Percentiles rank a stretch among this genome's conserved stretches.
Conservation (phyloP, 2,113 vertebrate genomes). For the Tamias sibiricus region DNA sequence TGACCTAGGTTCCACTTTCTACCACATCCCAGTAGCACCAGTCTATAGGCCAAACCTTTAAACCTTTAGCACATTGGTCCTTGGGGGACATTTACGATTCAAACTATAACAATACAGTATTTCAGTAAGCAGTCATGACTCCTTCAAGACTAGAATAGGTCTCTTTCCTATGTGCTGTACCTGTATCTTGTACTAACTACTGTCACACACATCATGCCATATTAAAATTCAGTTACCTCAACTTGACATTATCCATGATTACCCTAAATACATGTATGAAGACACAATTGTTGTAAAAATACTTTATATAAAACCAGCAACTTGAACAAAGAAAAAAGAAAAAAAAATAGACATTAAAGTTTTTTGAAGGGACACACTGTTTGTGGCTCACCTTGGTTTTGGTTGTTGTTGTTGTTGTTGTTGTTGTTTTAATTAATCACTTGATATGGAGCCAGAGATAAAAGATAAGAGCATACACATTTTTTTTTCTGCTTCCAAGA, state of each 20-base stretch:
- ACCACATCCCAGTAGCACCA: not conserved
- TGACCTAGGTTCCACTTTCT: not conserved
- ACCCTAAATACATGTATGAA: too few relatives aligned
- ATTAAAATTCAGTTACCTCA: constrained; percentile 6
- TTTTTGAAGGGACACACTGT: not conserved
- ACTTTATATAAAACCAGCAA: too few relatives aligned
- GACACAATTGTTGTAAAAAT: too few relatives aligned
- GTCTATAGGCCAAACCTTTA: not conserved
- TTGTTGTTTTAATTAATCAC: not conserved
- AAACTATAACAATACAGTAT: not conserved
- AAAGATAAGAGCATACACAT: not conserved
- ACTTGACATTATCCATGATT: too few relatives aligned
- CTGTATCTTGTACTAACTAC: not conserved
- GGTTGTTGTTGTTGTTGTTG: too few relatives aligned
- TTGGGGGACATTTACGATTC: not conserved
- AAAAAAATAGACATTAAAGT: not conserved
- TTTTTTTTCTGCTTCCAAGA: not conserved
- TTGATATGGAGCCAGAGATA: not conserved
- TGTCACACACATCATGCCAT: not conserved
- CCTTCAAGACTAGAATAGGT: not conserved
- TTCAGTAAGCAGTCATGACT: not conserved
- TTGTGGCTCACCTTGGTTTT: not conserved
- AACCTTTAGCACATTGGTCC: not conserved
- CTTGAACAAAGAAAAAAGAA: too few relatives aligned
- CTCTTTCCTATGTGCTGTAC: not conserved